phyloP scores from a whole-genome alignment of 2,888 invertebrate species.

The Lasius platythorax region DNA sequence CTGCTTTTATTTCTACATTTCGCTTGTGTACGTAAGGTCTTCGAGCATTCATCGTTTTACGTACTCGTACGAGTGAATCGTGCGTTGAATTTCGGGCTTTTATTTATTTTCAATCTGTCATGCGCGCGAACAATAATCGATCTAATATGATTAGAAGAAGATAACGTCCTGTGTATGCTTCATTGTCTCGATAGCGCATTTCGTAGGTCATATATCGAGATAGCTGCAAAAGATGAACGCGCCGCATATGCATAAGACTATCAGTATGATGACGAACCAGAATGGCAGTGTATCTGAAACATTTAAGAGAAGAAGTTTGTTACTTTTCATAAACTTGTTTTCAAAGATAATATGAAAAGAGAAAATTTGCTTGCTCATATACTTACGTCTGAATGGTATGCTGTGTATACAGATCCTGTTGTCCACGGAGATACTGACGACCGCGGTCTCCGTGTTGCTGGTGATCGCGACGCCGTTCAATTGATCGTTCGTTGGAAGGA shows the following conservation, averaged over 20 bases:
- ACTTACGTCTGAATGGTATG: slow-evolving; percentile 93
- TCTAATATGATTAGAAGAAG: slow-evolving; percentile 11
- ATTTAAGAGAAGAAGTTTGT: slow-evolving; percentile 50
- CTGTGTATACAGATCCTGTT: slow-evolving; percentile 96
- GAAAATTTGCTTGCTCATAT: not conserved
- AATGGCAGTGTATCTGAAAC: slow-evolving; percentile 92
- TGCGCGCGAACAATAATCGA: not conserved
- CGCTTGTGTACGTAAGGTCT: not conserved
- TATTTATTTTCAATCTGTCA: slow-evolving; percentile 23
- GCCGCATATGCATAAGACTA: slow-evolving; percentile 91
- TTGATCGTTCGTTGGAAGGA: slow-evolving; percentile 91
- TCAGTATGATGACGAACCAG: slow-evolving; percentile 92
- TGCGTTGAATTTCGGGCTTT: not conserved
- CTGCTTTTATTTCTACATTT: slow-evolving; percentile 1
- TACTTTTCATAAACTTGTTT: not conserved
- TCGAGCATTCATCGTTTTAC: not conserved
- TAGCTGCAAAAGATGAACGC: slow-evolving; percentile 95
- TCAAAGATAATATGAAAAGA: not conserved
- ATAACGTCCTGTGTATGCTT: not conserved
- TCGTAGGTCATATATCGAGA: slow-evolving; percentile 89
- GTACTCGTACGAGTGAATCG: not conserved
- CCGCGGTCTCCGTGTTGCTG: slow-evolving; percentile 93
- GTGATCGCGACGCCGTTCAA: slow-evolving; percentile 91
- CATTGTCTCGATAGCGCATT: not conserved
- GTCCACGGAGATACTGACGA: slow-evolving; percentile 98